A percentile compares a stretch with the other conserved stretches of the same genome.
Conservation (phyloP, 2,888 invertebrate genomes). For the Tupiocoris notatus region DNA sequence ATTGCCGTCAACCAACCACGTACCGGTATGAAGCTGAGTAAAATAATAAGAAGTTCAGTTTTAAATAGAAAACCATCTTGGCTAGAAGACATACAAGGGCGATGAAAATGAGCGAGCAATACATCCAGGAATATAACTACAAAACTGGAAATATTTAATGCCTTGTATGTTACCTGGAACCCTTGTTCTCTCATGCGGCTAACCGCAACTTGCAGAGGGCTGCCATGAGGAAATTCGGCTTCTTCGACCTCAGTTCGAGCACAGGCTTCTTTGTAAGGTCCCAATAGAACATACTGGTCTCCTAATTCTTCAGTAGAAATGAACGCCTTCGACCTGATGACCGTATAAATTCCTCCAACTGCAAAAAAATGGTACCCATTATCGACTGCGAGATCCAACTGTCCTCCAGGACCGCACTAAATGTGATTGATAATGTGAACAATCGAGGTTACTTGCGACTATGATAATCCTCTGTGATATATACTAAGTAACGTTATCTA, state of each 20-base stretch:
- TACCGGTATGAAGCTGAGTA: conserved; percentile 81
- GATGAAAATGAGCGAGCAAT: no score
- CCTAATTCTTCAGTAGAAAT: conserved; percentile 97
- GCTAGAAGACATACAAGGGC: no score
- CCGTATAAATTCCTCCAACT: conserved; percentile 99
- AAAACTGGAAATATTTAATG: no score
- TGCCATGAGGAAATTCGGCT: conserved; percentile 75
- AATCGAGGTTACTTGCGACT: no score
- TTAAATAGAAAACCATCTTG: no score
- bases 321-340: conserved; percentile 95
- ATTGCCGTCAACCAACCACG: conserved; percentile 99
- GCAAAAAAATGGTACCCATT: conserved; percentile 46
- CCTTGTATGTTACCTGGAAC: conserved; percentile 68
- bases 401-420: no score
- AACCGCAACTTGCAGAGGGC: conserved; percentile 72
- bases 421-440: no score
- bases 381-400: no score
- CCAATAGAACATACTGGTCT: conserved; percentile 93
- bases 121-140: no score
- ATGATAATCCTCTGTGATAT: no score
- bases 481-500: no score
- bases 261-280: conserved; percentile 90
- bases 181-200: conserved; percentile 78
- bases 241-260: conserved; percentile 96
- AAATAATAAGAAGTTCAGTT: no score